phyloP scores from a whole-genome alignment of 2,113 vertebrate genomes.

The Atlantisia rogersi region DNA sequence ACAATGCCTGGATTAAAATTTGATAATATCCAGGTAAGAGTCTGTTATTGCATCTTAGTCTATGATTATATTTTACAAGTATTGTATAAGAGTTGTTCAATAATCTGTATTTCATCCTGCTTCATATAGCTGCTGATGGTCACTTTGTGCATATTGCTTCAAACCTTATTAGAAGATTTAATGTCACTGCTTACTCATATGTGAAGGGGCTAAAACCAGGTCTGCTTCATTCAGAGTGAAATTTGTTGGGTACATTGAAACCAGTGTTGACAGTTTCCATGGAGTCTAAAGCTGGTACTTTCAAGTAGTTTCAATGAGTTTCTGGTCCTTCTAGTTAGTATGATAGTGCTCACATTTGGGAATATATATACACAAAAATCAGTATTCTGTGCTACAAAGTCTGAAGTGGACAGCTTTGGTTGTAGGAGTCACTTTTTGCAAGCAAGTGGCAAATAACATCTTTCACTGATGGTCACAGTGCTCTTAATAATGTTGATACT shows the following conservation, averaged over 20 bases:
- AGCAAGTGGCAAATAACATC: neutral
- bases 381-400: neutral
- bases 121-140: neutral
- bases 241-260: neutral
- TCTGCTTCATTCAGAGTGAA: neutral
- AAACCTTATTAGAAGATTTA: neutral
- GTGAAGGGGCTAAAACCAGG: neutral
- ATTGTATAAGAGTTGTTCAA: neutral
- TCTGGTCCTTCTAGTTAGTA: neutral
- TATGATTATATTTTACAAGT: neutral
- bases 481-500: neutral
- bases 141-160: neutral
- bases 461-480: neutral
- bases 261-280: neutral
- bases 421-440: neutral
- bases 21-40: slow-evolving; percentile 93
- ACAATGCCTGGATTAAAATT: slow-evolving; percentile 98
- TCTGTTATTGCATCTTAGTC: neutral
- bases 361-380: neutral
- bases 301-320: neutral
- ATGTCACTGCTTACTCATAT: neutral
- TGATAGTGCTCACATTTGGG: neutral
- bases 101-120: neutral
- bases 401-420: neutral
- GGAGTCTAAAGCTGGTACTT: neutral